Base-by-base conservation (phyloP, 2,113 vertebrate genomes). In the Glareola pratincola region DNA sequence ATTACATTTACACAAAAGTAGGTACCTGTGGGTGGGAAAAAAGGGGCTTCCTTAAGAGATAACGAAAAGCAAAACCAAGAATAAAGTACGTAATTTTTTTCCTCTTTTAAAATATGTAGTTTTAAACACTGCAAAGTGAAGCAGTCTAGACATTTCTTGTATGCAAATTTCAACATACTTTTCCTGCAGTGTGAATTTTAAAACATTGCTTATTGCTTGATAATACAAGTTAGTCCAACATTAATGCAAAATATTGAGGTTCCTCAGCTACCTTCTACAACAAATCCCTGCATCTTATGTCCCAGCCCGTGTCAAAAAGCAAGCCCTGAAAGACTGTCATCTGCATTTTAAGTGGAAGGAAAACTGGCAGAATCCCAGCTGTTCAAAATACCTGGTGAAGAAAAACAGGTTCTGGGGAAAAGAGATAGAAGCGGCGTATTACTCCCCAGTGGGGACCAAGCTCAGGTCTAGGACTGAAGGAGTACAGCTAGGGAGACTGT, bases 1-100 rank as follows among this genome's bases (percentile, higher is more conserved):
- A 94, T 68, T 92, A 64, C 19, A 85, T 82, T 92, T 50, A 82
- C 41, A 76, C 37, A 62, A 34, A 95, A 94, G 57, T 34, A 96
- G 69, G 51, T 94, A 72, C 85, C 53, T 0, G 9, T 72, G 69
- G 69, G 64, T 60, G 48, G 47, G 22, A 21, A 81, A 90, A 96
- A 60, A 43, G 12, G 19, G 64, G 85, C 80, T 95, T 95, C 77
- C 84, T 90, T 53, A 76, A 86, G 73, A 94, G 80, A 87, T 68
- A 79, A 88, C 48, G 48, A 82, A 82, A 94, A 77, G 22, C 37
- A 59, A 92, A 89, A 51, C 0, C 0, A 81, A 90, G 20, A 82
- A 10, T n/a, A 7, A 85, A 81, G 43, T 29, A 75, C 8, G 27
- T 5, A 1, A 29, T 29, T 45, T 85, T 78, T 60, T 47, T 17